Evolutionary conservation across 2,113 vertebrate genomes (phyloP), one percentile per base, ranked within the genome.

Genomic region (Podocnemis expansa): DNA sequence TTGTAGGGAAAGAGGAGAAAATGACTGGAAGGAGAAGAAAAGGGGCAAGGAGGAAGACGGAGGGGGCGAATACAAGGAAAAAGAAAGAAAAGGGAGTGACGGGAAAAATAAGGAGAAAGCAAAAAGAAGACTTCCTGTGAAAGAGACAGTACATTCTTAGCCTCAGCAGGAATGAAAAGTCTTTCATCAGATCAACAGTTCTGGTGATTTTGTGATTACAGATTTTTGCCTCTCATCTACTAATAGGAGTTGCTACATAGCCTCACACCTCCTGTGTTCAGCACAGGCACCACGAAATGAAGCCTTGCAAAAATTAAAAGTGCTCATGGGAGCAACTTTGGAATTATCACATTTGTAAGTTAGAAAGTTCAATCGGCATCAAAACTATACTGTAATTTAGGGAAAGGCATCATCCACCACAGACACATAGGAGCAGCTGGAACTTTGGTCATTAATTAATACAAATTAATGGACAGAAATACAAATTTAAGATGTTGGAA

Each of bases 71-170:
- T 43, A 24, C n/a, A n/a, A n/a, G n/a, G n/a, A n/a, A n/a, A n/a
- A 67, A 31, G 4, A 78, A 27, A 78, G n/a, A 78, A 13, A 8
- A 16, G 4, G 22, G 80, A 85, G 45, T 1, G 0, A 29, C 88
- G 86, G 67, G 31, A 31, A 91, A 93, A 87, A 91, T 96, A 93
- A 97, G 86, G 86, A 78, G 86, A 93, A 93, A 92, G 86, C 43
- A 34, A 58, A 80, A 56, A 14, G 38, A 1, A 13, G 11, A 10
- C 83, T 89, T 5, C n/a, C 92, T 94, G 89, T 29, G 81, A 85
- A 92, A 91, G 24, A 95, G 95, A 93, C 91, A 92, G 84, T 1
- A 2, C 92, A 95, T 95, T 90, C 81, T 92, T 88, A 92, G 80
- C 84, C 82, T 56, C 60, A 90, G 78, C 60, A 80, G 80, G 82